Evolutionary conservation across 2,888 invertebrate species (phyloP), one percentile per base, ranked within the genome.

Genomic region (Dichetophora obliterata): DNA sequence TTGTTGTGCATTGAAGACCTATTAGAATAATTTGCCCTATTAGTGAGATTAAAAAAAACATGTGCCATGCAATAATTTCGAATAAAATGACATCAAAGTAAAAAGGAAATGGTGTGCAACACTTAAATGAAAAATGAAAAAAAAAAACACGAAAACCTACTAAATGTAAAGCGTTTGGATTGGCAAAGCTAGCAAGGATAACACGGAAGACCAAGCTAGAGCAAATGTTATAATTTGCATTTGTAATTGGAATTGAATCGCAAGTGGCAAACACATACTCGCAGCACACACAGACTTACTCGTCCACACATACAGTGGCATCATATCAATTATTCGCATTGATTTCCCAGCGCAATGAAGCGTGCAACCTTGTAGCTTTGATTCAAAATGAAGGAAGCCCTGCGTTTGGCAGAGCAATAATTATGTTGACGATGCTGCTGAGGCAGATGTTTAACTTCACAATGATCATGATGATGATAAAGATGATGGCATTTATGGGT

Each of bases 201-300:
- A 69, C 48, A 69, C 16, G 27, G 24, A 50, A 31, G 24, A 65
- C 31, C 37, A 8, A n/a, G 54, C 54, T 19, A 22, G 2, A 71
- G 24, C 37, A 50, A 50, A 8, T 66, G 54, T 66, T 66, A 22
- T n/a, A 66, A 74, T 74, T 74, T 74, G 54, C 74, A 74, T 74
- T 74, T 50, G 54, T 65, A 66, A 74, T 74, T 74, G 65, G 66
- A 52, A 54, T 66, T 66, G 27, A 48, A 68, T 24, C 68, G 48
- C 50, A 50, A 27, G 50, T 37, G 71, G 31, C 24, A 69, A 69
- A 48, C 52, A 69, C 22, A 50, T 54, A 31, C 54, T 11, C 16
- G 5, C 52, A 31, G 5, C 52, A 31, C 31, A 54, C 69, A n/a
- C 27, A 31, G 16, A 22, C 57, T 9, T n/a, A 1, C 50, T 8